Conservation (phyloP, 2,113 vertebrate species). For the Gyps fulvus region DNA sequence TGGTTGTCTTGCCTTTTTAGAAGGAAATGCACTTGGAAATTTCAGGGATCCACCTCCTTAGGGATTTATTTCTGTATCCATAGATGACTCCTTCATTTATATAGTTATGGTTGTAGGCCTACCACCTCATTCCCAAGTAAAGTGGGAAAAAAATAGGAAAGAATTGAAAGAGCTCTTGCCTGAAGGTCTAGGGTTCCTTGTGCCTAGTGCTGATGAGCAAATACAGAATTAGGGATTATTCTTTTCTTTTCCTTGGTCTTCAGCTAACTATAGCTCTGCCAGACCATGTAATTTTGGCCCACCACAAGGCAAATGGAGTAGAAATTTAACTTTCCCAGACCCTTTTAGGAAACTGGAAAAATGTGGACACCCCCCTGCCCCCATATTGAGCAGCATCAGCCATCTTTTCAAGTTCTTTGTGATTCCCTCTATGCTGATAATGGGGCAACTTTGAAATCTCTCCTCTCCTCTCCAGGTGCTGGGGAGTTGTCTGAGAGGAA, state of each 20-base stretch:
- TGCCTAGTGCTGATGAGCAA: not conserved
- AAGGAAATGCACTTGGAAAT: not conserved
- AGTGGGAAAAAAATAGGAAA: not conserved
- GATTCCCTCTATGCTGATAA: not conserved
- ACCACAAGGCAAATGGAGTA: not conserved
- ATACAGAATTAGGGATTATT: not conserved
- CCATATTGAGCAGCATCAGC: not conserved
- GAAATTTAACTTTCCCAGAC: not conserved
- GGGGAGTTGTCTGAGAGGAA: not conserved
- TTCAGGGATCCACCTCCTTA: not conserved
- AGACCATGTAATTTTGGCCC: not conserved
- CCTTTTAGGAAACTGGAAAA: not conserved
- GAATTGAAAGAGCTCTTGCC: not conserved
- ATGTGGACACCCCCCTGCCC: not conserved
- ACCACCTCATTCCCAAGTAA: not conserved
- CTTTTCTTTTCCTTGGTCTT: not conserved
- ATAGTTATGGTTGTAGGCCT: not conserved
- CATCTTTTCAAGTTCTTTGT: not conserved
- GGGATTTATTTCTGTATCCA: not conserved
- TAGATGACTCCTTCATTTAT: not conserved
- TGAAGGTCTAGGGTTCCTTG: not conserved
- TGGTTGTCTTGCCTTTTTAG: not conserved
- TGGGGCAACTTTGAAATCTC: not conserved
- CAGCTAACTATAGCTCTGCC: not conserved
- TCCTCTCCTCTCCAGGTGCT: not conserved